These are phyloP conservation scores for Agrenia bidenticulata DNA, from an alignment of 2,888 invertebrate genomes.

Conservation along the genomic window DNA sequence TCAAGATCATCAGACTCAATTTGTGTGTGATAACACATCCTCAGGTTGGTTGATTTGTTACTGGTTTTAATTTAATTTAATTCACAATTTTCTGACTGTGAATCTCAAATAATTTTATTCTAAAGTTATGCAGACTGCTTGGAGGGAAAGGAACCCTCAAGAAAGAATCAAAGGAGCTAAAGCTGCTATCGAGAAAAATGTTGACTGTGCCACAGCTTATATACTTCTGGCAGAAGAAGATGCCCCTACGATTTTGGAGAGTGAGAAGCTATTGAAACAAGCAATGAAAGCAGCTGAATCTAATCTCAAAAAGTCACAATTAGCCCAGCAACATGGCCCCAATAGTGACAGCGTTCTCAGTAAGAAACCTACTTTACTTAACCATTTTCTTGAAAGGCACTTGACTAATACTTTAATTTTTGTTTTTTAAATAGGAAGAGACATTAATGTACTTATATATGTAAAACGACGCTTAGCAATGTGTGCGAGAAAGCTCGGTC, in stretches of 20 bases:
- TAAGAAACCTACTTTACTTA: constrained; percentile 51
- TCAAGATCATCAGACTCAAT: constrained; percentile 96
- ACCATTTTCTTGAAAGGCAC: background rate
- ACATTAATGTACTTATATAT: constrained; percentile 91
- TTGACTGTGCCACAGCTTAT: constrained; percentile 92
- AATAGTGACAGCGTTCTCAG: constrained; percentile 73
- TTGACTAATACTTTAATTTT: background rate
- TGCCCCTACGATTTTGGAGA: constrained; percentile 85
- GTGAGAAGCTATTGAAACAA: constrained; percentile 77
- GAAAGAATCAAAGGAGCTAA: constrained; percentile 89
- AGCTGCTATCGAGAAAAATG: constrained; percentile 79
- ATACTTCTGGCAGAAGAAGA: constrained; percentile 96
- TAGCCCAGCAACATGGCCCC: constrained; percentile 71
- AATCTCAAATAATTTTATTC: constrained; percentile 24
- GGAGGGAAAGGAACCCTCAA: constrained; percentile 90
- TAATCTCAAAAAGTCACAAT: constrained; percentile 77
- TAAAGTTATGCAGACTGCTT: constrained; percentile 89
- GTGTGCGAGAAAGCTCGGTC: constrained; percentile 92
- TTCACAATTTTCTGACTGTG: background rate
- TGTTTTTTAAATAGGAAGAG: constrained; percentile 67
- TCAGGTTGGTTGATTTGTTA: too few species aligned
- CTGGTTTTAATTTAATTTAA: background rate
- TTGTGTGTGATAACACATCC: constrained; percentile 85
- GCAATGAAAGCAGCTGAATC: constrained; percentile 81
- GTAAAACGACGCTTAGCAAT: constrained; percentile 92